Evolutionary conservation across 2,113 vertebrate species (phyloP).

Genomic region (Oncorhynchus mykiss): DNA sequence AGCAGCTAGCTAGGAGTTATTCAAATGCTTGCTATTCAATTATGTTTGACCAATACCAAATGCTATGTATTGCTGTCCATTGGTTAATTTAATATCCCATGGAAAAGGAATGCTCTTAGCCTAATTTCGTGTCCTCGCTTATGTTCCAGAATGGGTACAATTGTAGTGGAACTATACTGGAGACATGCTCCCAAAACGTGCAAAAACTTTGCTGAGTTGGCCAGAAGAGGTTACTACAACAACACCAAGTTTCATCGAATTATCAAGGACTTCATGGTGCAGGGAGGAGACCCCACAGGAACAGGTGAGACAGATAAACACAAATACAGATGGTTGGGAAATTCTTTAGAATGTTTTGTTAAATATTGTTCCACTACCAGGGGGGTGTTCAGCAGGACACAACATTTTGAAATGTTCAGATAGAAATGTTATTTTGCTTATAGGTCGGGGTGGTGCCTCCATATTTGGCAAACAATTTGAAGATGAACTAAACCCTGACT

Average conservation of each 20-base stretch:
- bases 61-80: no score
- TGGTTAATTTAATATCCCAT: no score
- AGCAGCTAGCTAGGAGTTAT: no score
- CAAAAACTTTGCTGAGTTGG: slow-evolving; percentile 90
- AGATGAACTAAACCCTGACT: slow-evolving; percentile 87
- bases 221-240: slow-evolving; percentile 90
- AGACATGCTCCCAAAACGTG: slow-evolving; percentile 90
- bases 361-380: neutral
- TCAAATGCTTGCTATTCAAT: no score
- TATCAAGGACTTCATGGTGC: slow-evolving; percentile 97
- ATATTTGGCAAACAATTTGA: slow-evolving; percentile 97
- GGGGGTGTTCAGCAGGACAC: no score
- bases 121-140: neutral
- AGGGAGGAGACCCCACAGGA: slow-evolving; percentile 93
- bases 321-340: no score
- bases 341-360: neutral
- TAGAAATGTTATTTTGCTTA: neutral
- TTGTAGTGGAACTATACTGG: slow-evolving; percentile 92
- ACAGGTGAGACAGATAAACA: slow-evolving; percentile 75
- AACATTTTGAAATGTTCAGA: no score
- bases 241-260: slow-evolving; percentile 91
- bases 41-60: no score
- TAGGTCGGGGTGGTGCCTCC: slow-evolving; percentile 91
- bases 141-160: slow-evolving; percentile 82
- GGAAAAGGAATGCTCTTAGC: no score